phyloP scores from a whole-genome alignment of 2,113 vertebrate genomes.

The Canis aureus region DNA sequence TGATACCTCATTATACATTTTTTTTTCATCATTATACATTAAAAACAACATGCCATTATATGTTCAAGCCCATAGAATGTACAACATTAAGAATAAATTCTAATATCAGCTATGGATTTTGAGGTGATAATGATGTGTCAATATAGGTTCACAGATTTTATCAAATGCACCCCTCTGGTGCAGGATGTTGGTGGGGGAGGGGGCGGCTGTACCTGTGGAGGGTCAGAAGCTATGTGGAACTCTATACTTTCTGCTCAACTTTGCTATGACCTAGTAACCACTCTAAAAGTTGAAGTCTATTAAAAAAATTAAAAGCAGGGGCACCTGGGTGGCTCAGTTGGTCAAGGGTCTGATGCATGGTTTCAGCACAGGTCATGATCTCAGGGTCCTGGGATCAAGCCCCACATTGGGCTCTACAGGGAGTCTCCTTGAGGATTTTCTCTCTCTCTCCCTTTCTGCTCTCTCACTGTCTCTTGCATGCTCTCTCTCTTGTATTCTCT shows the following conservation, averaged over 20 bases:
- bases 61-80: background rate
- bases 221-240: background rate
- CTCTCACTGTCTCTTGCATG: background rate
- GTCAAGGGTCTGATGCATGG: background rate
- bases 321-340: background rate
- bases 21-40: background rate
- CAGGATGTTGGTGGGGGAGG: background rate
- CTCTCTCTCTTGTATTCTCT: background rate
- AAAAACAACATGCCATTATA: background rate
- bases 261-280: background rate
- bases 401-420: background rate
- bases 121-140: background rate
- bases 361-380: background rate
- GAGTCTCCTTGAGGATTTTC: background rate
- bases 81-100: background rate
- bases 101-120: background rate
- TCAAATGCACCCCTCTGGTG: background rate
- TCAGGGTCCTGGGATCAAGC: background rate
- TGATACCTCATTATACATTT: background rate
- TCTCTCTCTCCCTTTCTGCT: background rate
- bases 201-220: background rate
- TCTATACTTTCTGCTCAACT: conserved; percentile 32
- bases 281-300: conserved; percentile 43
- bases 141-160: background rate
- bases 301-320: background rate